Conservation (phyloP, 2,113 vertebrate genomes). For the Piaya cayana region DNA sequence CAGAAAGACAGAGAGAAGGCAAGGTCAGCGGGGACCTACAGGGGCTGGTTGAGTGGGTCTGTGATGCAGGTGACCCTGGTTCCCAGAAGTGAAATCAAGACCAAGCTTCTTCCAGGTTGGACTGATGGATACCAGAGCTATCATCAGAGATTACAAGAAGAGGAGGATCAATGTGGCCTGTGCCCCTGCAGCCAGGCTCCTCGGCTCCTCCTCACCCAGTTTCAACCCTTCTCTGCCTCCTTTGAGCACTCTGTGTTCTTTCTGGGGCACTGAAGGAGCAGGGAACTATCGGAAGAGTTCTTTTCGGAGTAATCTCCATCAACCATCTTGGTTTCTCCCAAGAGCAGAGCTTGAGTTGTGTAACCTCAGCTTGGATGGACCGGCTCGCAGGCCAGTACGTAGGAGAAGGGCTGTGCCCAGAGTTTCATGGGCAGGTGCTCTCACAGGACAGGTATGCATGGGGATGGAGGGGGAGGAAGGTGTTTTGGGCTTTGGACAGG, state of each 20-base stretch:
- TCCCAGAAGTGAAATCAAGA: background rate
- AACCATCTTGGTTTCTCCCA: background rate
- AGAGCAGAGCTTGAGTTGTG: background rate
- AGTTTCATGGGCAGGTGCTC: background rate
- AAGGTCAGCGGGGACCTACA: accelerated
- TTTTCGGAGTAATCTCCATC: background rate
- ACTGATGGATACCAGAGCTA: background rate
- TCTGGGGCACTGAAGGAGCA: background rate
- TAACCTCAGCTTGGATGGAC: background rate
- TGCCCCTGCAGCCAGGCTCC: background rate
- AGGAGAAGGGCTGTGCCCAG: background rate
- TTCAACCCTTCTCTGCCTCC: background rate
- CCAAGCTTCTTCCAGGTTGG: background rate
- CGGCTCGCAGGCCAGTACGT: background rate
- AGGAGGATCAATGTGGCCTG: too few relatives aligned
- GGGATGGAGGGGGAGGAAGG: background rate
- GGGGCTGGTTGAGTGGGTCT: background rate
- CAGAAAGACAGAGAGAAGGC: background rate
- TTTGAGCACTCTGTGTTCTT: accelerated
- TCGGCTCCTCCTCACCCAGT: background rate
- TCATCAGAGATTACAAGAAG: background rate
- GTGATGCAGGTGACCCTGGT: background rate
- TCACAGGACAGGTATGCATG: background rate
- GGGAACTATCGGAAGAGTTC: background rate
- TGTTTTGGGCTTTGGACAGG: background rate